Percentiles rank a stretch among this genome's conserved stretches.
Evolutionary conservation across 2,113 vertebrate species (phyloP).

Genomic region (Engraulis encrasicolus): DNA sequence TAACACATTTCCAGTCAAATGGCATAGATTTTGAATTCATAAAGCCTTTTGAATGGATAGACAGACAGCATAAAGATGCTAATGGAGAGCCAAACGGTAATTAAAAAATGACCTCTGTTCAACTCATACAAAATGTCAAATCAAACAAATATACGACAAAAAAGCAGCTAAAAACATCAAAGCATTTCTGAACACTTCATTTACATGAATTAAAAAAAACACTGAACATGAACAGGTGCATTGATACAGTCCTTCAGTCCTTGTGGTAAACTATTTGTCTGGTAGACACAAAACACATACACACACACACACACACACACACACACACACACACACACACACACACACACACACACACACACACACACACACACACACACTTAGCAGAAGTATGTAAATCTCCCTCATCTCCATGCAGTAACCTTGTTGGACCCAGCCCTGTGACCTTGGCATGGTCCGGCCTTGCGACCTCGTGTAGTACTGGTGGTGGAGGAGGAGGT

Average conservation of each 20-base stretch:
- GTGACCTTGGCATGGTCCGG: conserved; percentile 29
- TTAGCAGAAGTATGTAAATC: no score
- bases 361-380: background rate
- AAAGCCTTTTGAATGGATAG: no score
- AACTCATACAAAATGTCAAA: no score
- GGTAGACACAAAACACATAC: background rate
- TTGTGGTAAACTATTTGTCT: background rate
- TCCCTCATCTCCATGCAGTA: conserved; percentile 34
- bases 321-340: background rate
- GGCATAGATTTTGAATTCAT: background rate
- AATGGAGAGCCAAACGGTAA: background rate
- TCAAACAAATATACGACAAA: background rate
- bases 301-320: background rate
- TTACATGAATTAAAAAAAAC: background rate
- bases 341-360: background rate
- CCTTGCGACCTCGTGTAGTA: conserved; percentile 9
- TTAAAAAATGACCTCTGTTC: background rate
- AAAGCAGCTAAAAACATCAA: background rate
- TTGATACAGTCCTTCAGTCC: background rate
- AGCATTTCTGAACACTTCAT: background rate
- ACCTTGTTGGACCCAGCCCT: conserved; percentile 18
- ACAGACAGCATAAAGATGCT: background rate
- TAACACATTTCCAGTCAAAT: background rate
- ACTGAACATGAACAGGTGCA: background rate
- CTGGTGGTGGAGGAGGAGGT: no score